These are phyloP conservation scores for Lasioglossum figueresi DNA, from an alignment of 2,888 invertebrate species.

Conservation along the genomic window DNA sequence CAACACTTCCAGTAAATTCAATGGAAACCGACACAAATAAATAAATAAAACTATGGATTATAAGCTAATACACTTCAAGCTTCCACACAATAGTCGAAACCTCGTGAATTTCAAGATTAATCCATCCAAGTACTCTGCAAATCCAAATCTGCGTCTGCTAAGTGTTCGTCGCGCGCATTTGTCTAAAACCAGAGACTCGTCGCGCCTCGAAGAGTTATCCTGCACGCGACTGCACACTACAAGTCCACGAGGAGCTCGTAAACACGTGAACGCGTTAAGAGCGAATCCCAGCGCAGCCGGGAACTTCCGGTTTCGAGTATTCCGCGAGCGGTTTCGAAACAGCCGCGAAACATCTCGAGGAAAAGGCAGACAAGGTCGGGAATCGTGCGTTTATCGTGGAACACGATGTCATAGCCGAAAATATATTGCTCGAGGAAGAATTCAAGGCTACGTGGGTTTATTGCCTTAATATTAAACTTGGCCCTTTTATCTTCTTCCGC, in stretches of 20 bases:
- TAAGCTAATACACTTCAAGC: not conserved
- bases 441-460: conserved; percentile 69
- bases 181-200: not conserved
- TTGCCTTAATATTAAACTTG: conserved; percentile 77
- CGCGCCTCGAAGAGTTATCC: not conserved
- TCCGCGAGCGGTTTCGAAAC: not conserved
- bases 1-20: too few species aligned
- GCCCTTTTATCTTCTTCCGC: conserved; percentile 63
- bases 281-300: not conserved
- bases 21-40: too few species aligned
- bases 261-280: not conserved
- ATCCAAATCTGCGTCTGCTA: not conserved
- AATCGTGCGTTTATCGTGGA: conserved; percentile 26
- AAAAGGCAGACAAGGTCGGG: not conserved
- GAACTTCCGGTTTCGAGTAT: not conserved
- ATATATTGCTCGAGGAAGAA: conserved; percentile 54
- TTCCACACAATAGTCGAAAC: not conserved
- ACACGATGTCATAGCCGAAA: conserved; percentile 47
- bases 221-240: not conserved
- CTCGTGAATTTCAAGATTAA: not conserved
- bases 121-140: not conserved
- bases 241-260: not conserved
- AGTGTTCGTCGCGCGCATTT: not conserved
- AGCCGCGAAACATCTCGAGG: not conserved
- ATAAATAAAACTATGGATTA: not conserved